Conservation (phyloP, 2,113 vertebrate genomes). For the Rhinopomastus cyanomelas region DNA sequence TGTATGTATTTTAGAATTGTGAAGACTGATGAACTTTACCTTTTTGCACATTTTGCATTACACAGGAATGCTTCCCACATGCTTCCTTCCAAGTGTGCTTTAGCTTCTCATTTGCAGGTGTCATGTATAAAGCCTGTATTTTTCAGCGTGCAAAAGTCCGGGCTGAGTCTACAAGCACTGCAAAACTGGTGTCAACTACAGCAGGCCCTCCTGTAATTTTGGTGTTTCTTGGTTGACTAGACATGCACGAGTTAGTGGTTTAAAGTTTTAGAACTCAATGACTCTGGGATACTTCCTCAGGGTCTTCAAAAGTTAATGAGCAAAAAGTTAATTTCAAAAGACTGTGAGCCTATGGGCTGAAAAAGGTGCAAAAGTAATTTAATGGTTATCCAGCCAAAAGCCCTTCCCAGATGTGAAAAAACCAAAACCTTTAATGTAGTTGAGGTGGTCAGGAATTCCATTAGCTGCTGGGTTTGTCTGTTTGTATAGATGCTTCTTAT, state of each 20-base stretch:
- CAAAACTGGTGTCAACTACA: background rate
- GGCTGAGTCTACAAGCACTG: background rate
- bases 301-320: background rate
- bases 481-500: background rate
- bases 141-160: background rate
- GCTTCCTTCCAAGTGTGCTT: background rate
- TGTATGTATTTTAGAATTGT: background rate
- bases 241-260: background rate
- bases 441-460: background rate
- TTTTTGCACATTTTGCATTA: background rate
- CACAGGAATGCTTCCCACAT: background rate
- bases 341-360: background rate
- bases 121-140: background rate
- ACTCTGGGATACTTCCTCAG: background rate
- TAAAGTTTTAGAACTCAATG: background rate
- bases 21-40: background rate
- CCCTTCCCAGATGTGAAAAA: background rate
- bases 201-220: fast-evolving
- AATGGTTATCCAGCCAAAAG: background rate
- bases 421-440: background rate
- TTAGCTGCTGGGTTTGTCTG: background rate
- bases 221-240: background rate
- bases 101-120: background rate
- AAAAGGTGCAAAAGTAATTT: background rate
- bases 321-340: background rate